Evolutionary conservation across 2,113 vertebrate genomes (phyloP), one percentile per base, ranked within the genome.

Genomic region (Maccullochella peelii): DNA sequence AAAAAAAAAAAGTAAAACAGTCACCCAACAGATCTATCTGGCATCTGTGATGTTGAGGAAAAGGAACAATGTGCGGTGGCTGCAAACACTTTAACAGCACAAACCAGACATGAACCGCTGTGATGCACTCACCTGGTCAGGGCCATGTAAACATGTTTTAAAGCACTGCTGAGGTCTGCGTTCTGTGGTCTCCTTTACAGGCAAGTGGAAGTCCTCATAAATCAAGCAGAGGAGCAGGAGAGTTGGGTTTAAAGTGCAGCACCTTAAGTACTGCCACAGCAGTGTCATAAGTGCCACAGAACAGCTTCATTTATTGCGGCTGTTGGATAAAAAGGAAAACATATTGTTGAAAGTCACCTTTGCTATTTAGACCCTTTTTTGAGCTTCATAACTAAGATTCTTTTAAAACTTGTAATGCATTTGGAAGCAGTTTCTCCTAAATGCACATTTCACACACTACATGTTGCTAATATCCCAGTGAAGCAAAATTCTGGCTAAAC

Each of bases 91-190:
- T 80, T 49, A 86, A 66, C 73, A 62, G 85, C 58, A 44, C 49
- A 73, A 74, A 81, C 11, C 63, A 81, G 83, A 76, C 85, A 14
- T 55, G 33, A 61, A 63, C 36, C 21, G 0, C 49, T 15, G 42
- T 77, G 80, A 72, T 18, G 25, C 49, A 1, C 55, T 90, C 80
- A 69, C 82, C 83, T 88, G 71, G 70, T 44, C 66, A 9, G 54
- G 54, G 85, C 61, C 77, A 38, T 74, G 80, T 59, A 87, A 84
- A 90, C 77, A 86, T 36, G 86, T 59, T 86, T 83, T 73, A 87
- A 81, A 82, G 82, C 70, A 14, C 85, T 50, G 74, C 74, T 52
- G 84, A 86, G 87, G 54, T 73, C 65, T 50, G 63, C 6, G 27
- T 44, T 79, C 61, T 33, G 70, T 36, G 85, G 74, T 89, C 58